Percentiles rank a stretch among this genome's conserved stretches.
Evolutionary conservation across 2,797 vertebrate genomes (phyloP).

Genomic region (Leucoraja ocellata): DNA sequence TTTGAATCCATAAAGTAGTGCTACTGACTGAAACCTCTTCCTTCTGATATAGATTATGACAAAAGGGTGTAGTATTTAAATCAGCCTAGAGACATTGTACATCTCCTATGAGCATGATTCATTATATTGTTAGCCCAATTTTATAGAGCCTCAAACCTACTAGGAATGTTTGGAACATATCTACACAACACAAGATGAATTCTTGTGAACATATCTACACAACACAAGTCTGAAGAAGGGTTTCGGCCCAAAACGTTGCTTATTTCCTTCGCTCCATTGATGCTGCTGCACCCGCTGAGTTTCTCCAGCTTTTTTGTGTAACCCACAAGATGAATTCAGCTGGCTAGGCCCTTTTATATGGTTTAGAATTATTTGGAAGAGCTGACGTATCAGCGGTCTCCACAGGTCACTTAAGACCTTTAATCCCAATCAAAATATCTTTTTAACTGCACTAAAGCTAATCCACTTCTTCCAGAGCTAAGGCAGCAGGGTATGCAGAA

Average conservation of each 20-base stretch:
- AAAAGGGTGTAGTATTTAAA: conserved; percentile 6
- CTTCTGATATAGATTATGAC: neutral
- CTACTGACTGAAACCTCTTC: neutral
- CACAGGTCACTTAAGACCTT: conserved; percentile 6
- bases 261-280: too few relatives aligned
- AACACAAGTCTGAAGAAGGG: too few relatives aligned
- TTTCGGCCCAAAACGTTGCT: too few relatives aligned
- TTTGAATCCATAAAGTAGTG: neutral
- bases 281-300: too few relatives aligned
- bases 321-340: neutral
- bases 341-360: neutral
- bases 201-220: too few relatives aligned
- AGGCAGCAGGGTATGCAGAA: neutral
- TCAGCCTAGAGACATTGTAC: neutral
- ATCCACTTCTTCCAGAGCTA: neutral
- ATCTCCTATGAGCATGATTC: neutral
- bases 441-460: neutral
- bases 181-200: neutral
- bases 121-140: neutral
- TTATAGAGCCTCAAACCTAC: neutral
- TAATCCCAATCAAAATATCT: conserved; percentile 4
- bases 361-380: conserved; percentile 5
- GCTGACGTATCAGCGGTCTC: neutral
- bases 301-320: too few relatives aligned
- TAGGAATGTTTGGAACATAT: neutral